Conservation (phyloP, 2,113 vertebrate genomes). For the Syngnathus scovelli region DNA sequence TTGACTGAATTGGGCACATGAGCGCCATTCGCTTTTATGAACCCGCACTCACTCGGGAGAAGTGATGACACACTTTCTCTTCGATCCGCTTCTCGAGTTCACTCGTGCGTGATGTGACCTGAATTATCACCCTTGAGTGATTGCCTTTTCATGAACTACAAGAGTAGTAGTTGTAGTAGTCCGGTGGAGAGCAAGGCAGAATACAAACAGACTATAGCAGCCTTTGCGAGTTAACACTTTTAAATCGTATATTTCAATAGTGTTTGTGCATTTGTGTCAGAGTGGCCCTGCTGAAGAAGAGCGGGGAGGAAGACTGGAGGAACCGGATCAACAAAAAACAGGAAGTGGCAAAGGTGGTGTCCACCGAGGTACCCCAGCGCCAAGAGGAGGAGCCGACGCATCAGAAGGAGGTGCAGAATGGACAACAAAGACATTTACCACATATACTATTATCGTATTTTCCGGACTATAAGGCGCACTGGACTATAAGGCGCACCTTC, state of each 20-base stretch:
- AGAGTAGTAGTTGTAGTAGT: not conserved
- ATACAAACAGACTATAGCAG: no score
- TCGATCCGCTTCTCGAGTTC: slow-evolving; percentile 13
- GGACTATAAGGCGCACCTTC: no score
- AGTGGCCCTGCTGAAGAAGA: slow-evolving; percentile 90
- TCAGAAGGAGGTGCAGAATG: slow-evolving; percentile 51
- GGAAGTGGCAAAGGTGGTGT: slow-evolving; percentile 73
- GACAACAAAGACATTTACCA: not conserved
- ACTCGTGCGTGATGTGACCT: slow-evolving; percentile 24
- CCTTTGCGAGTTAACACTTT: not conserved
- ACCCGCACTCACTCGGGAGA: slow-evolving; percentile 23
- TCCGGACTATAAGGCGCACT: no score
- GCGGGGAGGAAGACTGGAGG: slow-evolving; percentile 94
- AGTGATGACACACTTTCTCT: slow-evolving; percentile 50
- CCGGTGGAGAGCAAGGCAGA: not conserved
- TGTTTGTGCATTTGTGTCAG: slow-evolving; percentile 54
- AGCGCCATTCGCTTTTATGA: slow-evolving; percentile 12
- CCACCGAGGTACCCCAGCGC: slow-evolving; percentile 63
- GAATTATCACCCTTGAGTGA: slow-evolving; percentile 31
- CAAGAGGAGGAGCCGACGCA: slow-evolving; percentile 78
- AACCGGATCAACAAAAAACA: slow-evolving; percentile 89
- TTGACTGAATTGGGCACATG: not conserved
- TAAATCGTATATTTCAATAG: not conserved
- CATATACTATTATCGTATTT: no score
- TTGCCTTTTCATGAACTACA: slow-evolving; percentile 1